Evolutionary conservation across 1,140 invertebrate genomes (phyloP), one percentile per base, ranked within the genome.

Genomic region (Macrocentrus cingulum): DNA sequence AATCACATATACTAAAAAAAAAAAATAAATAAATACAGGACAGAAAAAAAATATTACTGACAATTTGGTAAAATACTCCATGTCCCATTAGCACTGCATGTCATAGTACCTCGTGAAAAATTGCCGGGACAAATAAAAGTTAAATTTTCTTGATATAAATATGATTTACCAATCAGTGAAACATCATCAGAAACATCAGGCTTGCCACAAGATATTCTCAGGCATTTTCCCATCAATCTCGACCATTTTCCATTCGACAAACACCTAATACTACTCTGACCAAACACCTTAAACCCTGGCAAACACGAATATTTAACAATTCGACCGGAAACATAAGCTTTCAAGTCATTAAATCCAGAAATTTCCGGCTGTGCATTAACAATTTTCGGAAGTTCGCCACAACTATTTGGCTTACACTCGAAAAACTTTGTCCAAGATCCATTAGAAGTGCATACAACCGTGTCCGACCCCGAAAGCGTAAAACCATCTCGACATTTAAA

Each of bases 201-300:
- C 59, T 69, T 72, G 3, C 70, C 70, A 32, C 75, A 84, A 0
- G 72, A 81, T 25, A 83, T 68, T 66, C 83, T 76, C 18, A 75
- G 65, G 66, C 86, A 88, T 68, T 71, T 74, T 52, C 84, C 84
- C 23, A 64, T 64, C 11, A 84, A 77, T 58, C 66, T 63, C 1
- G 81, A 81, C 86, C 86, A 88, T 18, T 72, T 79, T 16, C 80
- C 77, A 58, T 73, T 79, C 3, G 75, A 58, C 8, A 77, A 65
- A 71, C 86, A 88, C 7, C 69, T 69, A 2, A 79, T 62, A 32
- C 63, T 67, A 46, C 80, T 62, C 63, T 84, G 80, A 0, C 84
- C 84, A 41, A 75, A 72, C 36, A 80, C 66, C 59, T 66, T 67
- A 58, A 81, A 83, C 0, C 83, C 83, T 8, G 74, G 66, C 9